phyloP scores from a whole-genome alignment of 1,140 invertebrate species.

The Zaprionus davidi region DNA sequence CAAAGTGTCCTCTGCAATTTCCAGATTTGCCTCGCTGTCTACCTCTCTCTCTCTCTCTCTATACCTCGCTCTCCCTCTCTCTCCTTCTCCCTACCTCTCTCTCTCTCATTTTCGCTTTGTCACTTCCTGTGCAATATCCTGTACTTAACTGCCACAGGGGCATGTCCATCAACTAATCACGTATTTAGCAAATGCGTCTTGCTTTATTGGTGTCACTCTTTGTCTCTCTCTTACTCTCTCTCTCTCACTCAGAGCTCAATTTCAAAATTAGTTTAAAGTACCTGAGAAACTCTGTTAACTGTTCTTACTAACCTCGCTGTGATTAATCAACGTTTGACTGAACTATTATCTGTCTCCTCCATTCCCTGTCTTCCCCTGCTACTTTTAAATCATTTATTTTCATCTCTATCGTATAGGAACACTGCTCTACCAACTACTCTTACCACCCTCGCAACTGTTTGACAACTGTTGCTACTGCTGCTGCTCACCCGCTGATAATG shows the following conservation, averaged over 20 bases:
- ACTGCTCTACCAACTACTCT: background rate
- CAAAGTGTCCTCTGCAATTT: slow-evolving; percentile 65
- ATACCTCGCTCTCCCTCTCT: background rate
- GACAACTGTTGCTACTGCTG: background rate
- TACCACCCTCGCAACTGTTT: background rate
- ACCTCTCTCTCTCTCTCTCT: slow-evolving; percentile 4
- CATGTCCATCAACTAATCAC: background rate
- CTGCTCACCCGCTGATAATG: slow-evolving; percentile 4
- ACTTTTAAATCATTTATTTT: too few relatives aligned
- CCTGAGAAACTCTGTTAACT: too few relatives aligned
- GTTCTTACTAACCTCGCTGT: too few relatives aligned
- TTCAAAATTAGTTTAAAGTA: too few relatives aligned
- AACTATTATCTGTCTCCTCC: too few relatives aligned
- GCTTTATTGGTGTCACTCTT: background rate
- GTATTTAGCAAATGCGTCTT: background rate
- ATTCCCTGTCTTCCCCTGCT: too few relatives aligned
- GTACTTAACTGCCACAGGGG: background rate
- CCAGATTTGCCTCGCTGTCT: slow-evolving; percentile 28
- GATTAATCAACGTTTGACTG: too few relatives aligned
- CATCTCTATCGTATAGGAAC: too few relatives aligned
- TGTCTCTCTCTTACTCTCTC: too few relatives aligned
- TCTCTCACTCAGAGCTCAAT: too few relatives aligned
- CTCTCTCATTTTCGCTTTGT: background rate
- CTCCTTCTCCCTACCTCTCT: background rate
- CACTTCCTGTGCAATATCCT: slow-evolving; percentile 5